phyloP scores from a whole-genome alignment of 1,140 invertebrate genomes.

The Choristoneura fumiferana region DNA sequence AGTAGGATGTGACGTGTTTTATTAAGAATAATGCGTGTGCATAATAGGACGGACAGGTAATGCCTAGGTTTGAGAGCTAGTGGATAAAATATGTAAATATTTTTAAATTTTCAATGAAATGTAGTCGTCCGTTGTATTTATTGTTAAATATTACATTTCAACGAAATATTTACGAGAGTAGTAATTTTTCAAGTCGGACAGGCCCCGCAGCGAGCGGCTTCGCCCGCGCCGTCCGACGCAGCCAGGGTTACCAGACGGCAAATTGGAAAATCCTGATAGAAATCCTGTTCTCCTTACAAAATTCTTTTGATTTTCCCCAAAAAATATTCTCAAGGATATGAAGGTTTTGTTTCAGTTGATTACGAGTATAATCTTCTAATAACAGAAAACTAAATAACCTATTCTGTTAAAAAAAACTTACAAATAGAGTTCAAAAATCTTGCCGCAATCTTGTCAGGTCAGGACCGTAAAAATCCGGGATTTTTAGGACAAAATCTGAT shows the following conservation, averaged over 20 bases:
- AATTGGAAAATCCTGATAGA: too few relatives aligned
- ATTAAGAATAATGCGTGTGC: not conserved
- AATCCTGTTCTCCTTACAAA: too few relatives aligned
- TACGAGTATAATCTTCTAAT: too few relatives aligned
- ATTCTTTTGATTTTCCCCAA: too few relatives aligned
- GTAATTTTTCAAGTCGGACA: constrained; percentile 58
- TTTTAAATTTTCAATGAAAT: constrained; percentile 27
- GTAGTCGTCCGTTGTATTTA: constrained; percentile 37
- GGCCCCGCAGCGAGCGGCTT: constrained; percentile 39
- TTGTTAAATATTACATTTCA: constrained; percentile 62
- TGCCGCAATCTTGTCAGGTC: too few relatives aligned
- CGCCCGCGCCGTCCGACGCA: not conserved
- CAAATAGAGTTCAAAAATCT: too few relatives aligned
- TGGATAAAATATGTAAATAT: constrained; percentile 6
- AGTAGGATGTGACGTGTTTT: constrained; percentile 8
- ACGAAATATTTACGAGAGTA: constrained; percentile 57
- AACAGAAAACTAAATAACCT: too few relatives aligned
- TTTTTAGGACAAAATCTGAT: too few relatives aligned
- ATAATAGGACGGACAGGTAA: not conserved
- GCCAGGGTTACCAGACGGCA: not conserved
- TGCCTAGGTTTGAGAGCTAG: not conserved
- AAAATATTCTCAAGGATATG: too few relatives aligned
- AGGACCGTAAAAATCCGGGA: too few relatives aligned
- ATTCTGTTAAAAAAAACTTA: too few relatives aligned
- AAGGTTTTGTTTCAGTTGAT: too few relatives aligned